Evolutionary conservation across 2,113 vertebrate species (phyloP), one percentile per base, ranked within the genome.

Genomic region (Hippocampus guttulatus): DNA sequence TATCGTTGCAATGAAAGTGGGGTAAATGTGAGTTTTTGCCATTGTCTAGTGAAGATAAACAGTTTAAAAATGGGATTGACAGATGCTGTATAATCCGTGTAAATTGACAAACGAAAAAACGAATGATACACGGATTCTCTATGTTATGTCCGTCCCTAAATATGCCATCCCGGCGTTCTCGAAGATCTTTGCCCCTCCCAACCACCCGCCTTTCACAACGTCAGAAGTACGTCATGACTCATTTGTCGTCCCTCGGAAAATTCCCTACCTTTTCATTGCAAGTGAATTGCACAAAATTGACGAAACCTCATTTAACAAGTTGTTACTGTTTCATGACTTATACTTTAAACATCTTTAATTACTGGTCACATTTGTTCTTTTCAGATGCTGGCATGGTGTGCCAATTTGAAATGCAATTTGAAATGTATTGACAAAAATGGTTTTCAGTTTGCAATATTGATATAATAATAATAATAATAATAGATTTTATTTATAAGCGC

Each of bases 181-280:
- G 11, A 61, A 33, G 15, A 61, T 33, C 25, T 61, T 61, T 33
- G 58, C 25, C 33, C 33, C 33, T 38, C 33, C 33, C 33, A 38
- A 38, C 33, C 33, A 45, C 12, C 10, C 14, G 43, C 43, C 43
- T 14, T 12, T 10, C 25, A 12, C 15, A 14, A 80, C 81, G 83
- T 84, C 71, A 82, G n/a, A 45, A 38, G 0, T 11, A 23, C 80
- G 74, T 81, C 71, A 67, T 51, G 81, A 47, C 67, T 83, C 75
- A 15, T 83, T 88, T 60, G 18, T 0, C 2, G 40, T 71, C 14
- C 20, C 67, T 78, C 61, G 79, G 38, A 73, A 69, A 78, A 63
- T 2, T 8, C 5, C 33, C 8, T 27, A 20, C 21, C 9, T 33
- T 2, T 43, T 38, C 41, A 1, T 8, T 61, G 7, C 27, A 18